Conservation (phyloP, 1,140 invertebrate genomes). For the Bacillus rossius region DNA sequence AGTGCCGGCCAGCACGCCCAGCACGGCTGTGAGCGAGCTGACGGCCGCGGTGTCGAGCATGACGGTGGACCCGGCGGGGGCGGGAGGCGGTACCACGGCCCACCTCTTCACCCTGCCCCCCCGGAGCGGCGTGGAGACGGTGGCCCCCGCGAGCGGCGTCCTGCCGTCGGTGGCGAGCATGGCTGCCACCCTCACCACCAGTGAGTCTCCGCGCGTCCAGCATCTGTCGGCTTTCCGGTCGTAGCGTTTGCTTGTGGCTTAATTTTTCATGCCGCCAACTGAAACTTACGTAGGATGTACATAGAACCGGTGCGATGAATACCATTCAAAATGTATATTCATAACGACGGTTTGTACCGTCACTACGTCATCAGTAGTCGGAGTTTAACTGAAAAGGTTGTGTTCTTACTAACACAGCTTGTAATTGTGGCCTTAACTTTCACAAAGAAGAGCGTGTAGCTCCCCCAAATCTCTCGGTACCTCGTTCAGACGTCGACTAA, state of each 20-base stretch:
- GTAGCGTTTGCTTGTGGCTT: conserved; percentile 1
- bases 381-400: too few relatives aligned
- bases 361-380: too few relatives aligned
- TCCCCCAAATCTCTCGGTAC: too few relatives aligned
- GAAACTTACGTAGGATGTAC: not conserved
- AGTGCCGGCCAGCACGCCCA: not conserved
- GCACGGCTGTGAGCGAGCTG: not conserved
- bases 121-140: conserved; percentile 20
- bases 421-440: too few relatives aligned
- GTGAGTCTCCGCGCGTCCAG: too few relatives aligned
- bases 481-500: too few relatives aligned
- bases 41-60: not conserved
- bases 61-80: conserved; percentile 16
- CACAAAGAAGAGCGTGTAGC: too few relatives aligned
- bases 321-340: not conserved
- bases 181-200: conserved; percentile 19
- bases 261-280: not conserved
- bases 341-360: too few relatives aligned
- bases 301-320: not conserved
- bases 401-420: too few relatives aligned
- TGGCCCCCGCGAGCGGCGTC: conserved; percentile 21
- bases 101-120: conserved; percentile 18
- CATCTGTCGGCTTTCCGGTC: too few relatives aligned
- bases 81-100: conserved; percentile 21
- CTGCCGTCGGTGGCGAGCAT: conserved; percentile 23